Conservation (phyloP, 1,140 invertebrate species). For the Papilio glaucus region DNA sequence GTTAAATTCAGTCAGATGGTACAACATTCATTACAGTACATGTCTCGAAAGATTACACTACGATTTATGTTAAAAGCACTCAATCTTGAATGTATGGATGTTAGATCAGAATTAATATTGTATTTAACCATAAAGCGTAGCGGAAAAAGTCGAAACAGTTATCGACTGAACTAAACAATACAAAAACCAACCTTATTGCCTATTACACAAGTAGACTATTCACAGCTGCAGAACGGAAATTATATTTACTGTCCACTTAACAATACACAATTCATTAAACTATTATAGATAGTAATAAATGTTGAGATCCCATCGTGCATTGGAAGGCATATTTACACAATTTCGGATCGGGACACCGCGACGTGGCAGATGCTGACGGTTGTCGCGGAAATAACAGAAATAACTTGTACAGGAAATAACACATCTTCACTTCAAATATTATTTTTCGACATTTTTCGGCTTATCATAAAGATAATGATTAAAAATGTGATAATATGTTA, state of each 20-base stretch:
- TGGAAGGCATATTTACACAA: constrained; percentile 52
- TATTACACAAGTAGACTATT: constrained; percentile 69
- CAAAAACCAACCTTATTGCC: constrained; percentile 43
- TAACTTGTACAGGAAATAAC: not conserved
- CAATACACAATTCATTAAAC: constrained; percentile 59
- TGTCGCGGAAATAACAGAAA: not conserved
- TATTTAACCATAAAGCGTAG: constrained; percentile 3
- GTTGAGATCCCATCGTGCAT: constrained; percentile 70
- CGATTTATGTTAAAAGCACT: constrained; percentile 2
- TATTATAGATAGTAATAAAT: constrained; percentile 52
- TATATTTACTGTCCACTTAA: constrained; percentile 65
- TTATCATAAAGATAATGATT: constrained; percentile 20
- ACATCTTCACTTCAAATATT: constrained; percentile 7
- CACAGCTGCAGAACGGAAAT: constrained; percentile 75
- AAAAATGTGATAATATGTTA: constrained; percentile 30
- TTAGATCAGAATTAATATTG: not conserved
- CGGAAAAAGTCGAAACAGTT: not conserved
- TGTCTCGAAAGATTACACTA: not conserved
- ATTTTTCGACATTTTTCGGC: constrained; percentile 31
- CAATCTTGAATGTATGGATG: not conserved
- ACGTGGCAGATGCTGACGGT: constrained; percentile 42
- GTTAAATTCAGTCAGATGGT: constrained; percentile 62
- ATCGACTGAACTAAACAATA: constrained; percentile 37
- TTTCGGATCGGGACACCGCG: constrained; percentile 50
- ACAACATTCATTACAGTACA: not conserved